A percentile compares a stretch with the other conserved stretches of the same genome.
phyloP scores from a whole-genome alignment of 2,888 invertebrate genomes.

The Monochamus alternatus region DNA sequence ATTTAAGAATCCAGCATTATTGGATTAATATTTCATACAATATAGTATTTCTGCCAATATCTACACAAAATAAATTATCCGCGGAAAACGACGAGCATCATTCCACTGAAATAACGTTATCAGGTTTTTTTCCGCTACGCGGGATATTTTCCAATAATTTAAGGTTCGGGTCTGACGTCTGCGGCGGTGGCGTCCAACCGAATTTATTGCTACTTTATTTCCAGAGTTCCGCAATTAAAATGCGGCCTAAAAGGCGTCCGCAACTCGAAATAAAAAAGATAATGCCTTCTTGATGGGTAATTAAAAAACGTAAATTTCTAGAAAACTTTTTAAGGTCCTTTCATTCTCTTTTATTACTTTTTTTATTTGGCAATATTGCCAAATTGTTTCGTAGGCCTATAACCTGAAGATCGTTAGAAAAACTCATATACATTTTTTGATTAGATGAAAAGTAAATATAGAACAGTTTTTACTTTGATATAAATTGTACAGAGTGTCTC shows the following conservation, averaged over 20 bases:
- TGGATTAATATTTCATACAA: too few relatives aligned
- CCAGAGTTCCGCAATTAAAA: constrained; percentile 45
- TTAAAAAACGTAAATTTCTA: constrained; percentile 25
- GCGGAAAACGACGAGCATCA: not conserved
- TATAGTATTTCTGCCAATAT: too few relatives aligned
- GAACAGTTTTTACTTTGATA: too few relatives aligned
- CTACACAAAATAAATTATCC: too few relatives aligned
- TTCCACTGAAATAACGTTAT: constrained; percentile 3
- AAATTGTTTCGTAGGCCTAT: too few relatives aligned
- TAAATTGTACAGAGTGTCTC: too few relatives aligned
- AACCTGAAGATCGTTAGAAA: not conserved
- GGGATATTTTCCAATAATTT: constrained; percentile 10
- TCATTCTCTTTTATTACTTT: too few relatives aligned
- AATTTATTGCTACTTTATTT: constrained; percentile 47
- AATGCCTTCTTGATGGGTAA: constrained; percentile 28
- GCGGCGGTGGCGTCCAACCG: constrained; percentile 22
- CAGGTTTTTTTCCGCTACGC: not conserved
- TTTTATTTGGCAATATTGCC: too few relatives aligned
- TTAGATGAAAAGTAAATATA: too few relatives aligned
- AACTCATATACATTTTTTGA: too few relatives aligned
- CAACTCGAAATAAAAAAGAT: constrained; percentile 23
- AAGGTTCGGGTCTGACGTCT: constrained; percentile 19
- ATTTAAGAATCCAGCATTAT: too few relatives aligned
- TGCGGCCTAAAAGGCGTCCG: constrained; percentile 42
- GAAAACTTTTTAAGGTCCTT: not conserved